phyloP scores from a whole-genome alignment of 2,797 vertebrate species.

The Luscinia megarhynchos region DNA sequence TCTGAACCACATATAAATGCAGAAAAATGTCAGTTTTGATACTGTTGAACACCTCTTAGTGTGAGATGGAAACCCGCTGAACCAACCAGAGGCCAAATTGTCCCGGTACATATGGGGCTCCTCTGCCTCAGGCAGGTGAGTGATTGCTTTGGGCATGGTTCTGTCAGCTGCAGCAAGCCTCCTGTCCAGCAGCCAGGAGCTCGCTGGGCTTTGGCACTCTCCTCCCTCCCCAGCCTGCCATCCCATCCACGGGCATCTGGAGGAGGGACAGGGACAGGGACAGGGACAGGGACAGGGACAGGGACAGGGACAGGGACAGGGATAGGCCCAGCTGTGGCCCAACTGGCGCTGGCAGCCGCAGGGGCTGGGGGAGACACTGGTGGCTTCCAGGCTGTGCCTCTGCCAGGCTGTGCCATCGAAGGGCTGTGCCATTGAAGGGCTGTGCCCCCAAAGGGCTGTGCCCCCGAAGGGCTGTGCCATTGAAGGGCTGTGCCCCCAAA shows the following conservation, averaged over 20 bases:
- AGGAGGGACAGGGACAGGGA: neutral
- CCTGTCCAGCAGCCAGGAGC: rapidly evolving
- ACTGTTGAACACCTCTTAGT: neutral
- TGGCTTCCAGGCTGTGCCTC: neutral
- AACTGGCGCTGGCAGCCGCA: rapidly evolving
- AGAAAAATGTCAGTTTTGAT: conserved; percentile 53
- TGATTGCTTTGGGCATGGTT: conserved; percentile 19
- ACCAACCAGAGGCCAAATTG: neutral
- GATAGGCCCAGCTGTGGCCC: neutral
- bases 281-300: too few species aligned
- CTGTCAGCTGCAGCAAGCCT: conserved; percentile 47
- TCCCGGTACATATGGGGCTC: neutral
- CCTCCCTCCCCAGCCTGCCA: rapidly evolving
- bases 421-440: neutral
- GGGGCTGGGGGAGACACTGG: rapidly evolving
- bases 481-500: too few species aligned
- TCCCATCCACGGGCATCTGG: neutral
- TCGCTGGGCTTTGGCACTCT: neutral
- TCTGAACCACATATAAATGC: neutral
- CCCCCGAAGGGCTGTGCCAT: too few species aligned
- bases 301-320: neutral
- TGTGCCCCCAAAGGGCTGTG: too few species aligned
- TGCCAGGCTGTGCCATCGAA: neutral
- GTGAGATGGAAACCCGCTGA: neutral
- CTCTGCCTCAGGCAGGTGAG: conserved; percentile 15